Base-by-base conservation (phyloP, 2,888 invertebrate species). In the Proisotoma minuta region DNA sequence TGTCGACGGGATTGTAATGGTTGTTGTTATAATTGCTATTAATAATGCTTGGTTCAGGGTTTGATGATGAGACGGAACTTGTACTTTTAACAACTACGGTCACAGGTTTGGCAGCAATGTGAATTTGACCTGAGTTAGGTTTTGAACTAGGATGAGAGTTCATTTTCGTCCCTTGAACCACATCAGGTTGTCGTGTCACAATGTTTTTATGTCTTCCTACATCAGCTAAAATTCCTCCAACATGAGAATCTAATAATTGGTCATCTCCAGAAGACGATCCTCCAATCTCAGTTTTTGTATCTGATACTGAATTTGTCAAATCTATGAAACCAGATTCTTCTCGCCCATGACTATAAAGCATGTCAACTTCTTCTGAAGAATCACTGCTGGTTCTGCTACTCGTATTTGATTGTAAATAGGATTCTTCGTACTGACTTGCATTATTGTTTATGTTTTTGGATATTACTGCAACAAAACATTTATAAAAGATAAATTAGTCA, bases 371-470 rank as follows among this genome's bases (percentile, higher is more conserved):
- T 22, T 63, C 63, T 26, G 59, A 47, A 20, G 64, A 59, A 48
- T 47, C 49, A 23, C 23, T 5, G 43, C 50, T 60, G 47, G 39
- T 57, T 20, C 58, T 52, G 26, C 56, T 61, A 39, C 57, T 56
- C 4, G 59, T 53, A 27, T 63, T 59, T 24, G 59, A 54, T 18
- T 59, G 60, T n/a, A 68, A 56, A 60, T 63, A 71, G 23, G 66
- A 64, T 49, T 72, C 72, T 60, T 72, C 72, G 34, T 61, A 68
- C 56, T 70, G 70, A 63, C 68, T 70, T 60, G 70, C 67, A 57
- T 67, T 69, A 54, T 65, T 72, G 57, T 62, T 69, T 34, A 67
- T 66, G 62, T 62, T 70, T 62, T 72, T 72, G 34, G 72, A 72
- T 47, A 72, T 59, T 24, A 70, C 72, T 72, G 65, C 3, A 60